phyloP scores from a whole-genome alignment of 1,140 invertebrate genomes.

The Archivesica marissinica region DNA sequence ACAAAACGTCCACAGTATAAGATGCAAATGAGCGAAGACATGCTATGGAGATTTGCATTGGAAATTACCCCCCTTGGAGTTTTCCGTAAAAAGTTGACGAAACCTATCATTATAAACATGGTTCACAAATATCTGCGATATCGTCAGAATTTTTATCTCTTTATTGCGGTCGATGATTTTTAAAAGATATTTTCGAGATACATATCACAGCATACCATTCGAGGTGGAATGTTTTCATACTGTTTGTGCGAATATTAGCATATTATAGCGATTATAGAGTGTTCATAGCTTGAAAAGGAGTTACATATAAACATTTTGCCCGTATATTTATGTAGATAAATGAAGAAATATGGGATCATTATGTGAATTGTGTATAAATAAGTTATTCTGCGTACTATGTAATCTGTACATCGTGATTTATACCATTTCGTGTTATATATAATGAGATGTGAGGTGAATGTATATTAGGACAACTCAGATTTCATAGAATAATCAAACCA shows the following conservation, averaged over 20 bases:
- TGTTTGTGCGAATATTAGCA: not conserved
- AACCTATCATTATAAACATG: not conserved
- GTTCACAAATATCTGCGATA: not conserved
- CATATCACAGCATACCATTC: conserved; percentile 1
- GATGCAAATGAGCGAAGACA: conserved; percentile 10
- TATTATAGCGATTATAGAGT: not conserved
- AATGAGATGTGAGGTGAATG: too few species aligned
- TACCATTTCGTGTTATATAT: too few species aligned
- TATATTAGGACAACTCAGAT: too few species aligned
- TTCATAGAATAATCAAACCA: too few species aligned
- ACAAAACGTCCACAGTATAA: not conserved
- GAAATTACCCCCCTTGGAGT: not conserved
- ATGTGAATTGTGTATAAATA: conserved; percentile 10
- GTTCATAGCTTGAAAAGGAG: not conserved
- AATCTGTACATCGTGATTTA: too few species aligned
- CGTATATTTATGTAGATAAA: not conserved
- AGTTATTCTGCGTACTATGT: not conserved
- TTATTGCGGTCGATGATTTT: not conserved
- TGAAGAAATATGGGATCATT: not conserved
- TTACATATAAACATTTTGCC: not conserved
- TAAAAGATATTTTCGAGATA: conserved; percentile 27
- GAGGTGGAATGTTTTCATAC: not conserved
- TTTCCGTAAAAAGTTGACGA: not conserved
- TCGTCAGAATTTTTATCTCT: conserved; percentile 5
- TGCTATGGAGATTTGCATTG: not conserved